These are phyloP conservation scores for Cataglyphis rosenhaueri DNA, from an alignment of 2,888 invertebrate genomes.

Conservation along the genomic window DNA sequence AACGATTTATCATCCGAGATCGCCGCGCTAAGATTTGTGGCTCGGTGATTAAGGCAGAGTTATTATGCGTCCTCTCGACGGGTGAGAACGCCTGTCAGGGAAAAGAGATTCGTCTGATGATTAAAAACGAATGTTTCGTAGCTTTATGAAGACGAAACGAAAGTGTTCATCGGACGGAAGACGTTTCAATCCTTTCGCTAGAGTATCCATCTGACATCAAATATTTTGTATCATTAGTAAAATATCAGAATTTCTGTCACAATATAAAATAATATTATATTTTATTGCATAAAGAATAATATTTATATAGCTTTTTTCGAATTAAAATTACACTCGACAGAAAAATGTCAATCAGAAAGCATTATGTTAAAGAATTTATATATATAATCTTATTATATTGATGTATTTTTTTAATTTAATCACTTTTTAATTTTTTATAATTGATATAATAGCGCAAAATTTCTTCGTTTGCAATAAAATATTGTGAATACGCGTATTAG, in stretches of 20 bases:
- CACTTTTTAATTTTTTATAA: background rate
- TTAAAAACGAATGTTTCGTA: conserved; percentile 24
- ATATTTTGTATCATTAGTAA: background rate
- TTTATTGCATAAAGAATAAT: background rate
- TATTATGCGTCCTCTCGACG: background rate
- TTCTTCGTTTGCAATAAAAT: background rate
- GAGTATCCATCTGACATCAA: background rate
- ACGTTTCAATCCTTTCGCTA: conserved; percentile 25
- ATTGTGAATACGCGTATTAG: background rate
- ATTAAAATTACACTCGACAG: background rate
- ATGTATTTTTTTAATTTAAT: background rate
- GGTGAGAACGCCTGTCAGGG: background rate
- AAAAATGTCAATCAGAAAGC: background rate
- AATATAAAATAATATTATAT: background rate
- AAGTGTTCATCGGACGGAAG: background rate
- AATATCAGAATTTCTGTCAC: background rate
- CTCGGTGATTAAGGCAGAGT: conserved; percentile 36
- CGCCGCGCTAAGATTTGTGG: conserved; percentile 8
- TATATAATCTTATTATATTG: too few species aligned
- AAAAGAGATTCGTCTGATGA: background rate
- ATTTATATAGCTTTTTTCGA: background rate
- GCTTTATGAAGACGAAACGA: background rate
- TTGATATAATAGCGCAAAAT: background rate
- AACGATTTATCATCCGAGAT: conserved; percentile 51
- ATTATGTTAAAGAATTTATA: background rate